Percentiles rank a stretch among this genome's conserved stretches.
Conservation (phyloP, 1,140 invertebrate genomes). For the Bombus difficillimus region DNA sequence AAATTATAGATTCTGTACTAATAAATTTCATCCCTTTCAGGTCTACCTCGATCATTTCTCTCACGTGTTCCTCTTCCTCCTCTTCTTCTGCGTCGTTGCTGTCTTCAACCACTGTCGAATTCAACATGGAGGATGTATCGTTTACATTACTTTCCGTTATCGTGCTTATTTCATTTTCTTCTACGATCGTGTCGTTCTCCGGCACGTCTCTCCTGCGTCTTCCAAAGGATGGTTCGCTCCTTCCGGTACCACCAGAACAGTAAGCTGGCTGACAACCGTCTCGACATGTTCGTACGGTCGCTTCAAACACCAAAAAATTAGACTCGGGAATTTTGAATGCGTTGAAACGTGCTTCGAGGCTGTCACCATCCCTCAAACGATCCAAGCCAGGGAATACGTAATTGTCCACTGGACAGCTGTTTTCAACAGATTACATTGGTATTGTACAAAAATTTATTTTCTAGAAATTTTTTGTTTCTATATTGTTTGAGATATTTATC, state of each 20-base stretch:
- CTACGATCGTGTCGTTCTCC: slow-evolving; percentile 64
- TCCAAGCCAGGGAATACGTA: slow-evolving; percentile 96
- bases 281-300: slow-evolving; percentile 93
- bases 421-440: slow-evolving; percentile 34
- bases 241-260: slow-evolving; percentile 88
- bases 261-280: slow-evolving; percentile 95
- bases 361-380: slow-evolving; percentile 92
- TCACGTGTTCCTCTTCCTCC: slow-evolving; percentile 86
- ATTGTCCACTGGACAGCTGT: slow-evolving; percentile 94
- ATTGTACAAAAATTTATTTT: background rate
- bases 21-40: background rate
- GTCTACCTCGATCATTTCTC: slow-evolving; percentile 92
- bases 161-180: slow-evolving; percentile 60
- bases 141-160: slow-evolving; percentile 49
- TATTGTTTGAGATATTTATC: background rate
- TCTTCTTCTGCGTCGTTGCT: slow-evolving; percentile 1
- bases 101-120: slow-evolving; percentile 29
- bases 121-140: slow-evolving; percentile 36
- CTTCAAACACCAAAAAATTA: slow-evolving; percentile 96
- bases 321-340: slow-evolving; percentile 98
- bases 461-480: background rate
- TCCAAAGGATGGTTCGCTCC: slow-evolving; percentile 92
- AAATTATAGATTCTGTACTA: too few relatives aligned
- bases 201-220: slow-evolving; percentile 85
- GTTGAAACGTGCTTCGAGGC: slow-evolving; percentile 94